Conservation (phyloP, 2,797 vertebrate genomes). For the Staurois parvus region DNA sequence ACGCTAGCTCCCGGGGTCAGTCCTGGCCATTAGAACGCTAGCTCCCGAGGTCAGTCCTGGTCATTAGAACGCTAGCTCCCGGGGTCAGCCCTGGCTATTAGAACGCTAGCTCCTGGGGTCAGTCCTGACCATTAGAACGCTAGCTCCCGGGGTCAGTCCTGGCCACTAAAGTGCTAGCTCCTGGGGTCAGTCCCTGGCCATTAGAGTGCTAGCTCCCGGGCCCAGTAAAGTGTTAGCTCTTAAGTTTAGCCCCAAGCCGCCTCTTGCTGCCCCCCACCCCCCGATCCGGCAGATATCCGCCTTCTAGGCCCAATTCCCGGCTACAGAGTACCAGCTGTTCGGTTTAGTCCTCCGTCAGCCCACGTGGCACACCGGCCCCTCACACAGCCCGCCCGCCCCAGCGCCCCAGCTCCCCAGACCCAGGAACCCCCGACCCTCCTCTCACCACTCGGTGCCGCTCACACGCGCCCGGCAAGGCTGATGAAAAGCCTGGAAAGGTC, state of each 20-base stretch:
- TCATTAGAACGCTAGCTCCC: neutral
- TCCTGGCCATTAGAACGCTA: no score
- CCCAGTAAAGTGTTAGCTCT: neutral
- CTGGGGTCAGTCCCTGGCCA: neutral
- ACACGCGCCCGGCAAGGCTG: conserved; percentile 18
- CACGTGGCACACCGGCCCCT: no score
- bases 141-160: neutral
- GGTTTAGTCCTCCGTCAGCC: neutral
- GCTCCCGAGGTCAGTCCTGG: no score
- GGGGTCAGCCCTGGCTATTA: no score
- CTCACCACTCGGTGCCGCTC: conserved; percentile 33
- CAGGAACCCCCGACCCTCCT: neutral
- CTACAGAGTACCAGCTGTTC: neutral
- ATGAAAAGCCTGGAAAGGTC: conserved; percentile 22
- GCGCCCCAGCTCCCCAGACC: neutral
- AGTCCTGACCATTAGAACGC: neutral
- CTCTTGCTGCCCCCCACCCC: no score
- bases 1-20: neutral
- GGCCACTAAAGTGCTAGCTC: neutral
- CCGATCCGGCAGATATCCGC: neutral
- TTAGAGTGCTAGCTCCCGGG: neutral
- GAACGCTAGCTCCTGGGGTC: no score
- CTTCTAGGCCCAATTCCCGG: neutral
- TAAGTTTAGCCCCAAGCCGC: neutral
- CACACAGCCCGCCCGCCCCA: neutral